These are phyloP conservation scores for Ceraclea dissimilis DNA, from an alignment of 2,888 invertebrate species.

Conservation along the genomic window DNA sequence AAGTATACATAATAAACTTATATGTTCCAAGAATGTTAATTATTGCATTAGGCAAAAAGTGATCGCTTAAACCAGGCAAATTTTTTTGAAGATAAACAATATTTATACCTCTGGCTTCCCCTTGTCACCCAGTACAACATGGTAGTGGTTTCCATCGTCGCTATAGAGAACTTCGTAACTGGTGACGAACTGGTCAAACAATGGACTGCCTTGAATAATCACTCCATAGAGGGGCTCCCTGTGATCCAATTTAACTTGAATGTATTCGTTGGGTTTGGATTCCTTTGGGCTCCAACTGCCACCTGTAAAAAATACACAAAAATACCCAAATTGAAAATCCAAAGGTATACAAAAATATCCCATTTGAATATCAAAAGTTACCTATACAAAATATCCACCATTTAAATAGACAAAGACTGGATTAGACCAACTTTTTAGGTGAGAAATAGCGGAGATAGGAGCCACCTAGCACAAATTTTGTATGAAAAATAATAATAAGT, in stretches of 20 bases:
- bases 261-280: constrained; percentile 56
- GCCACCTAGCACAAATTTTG: too few relatives aligned
- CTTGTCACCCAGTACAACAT: constrained; percentile 48
- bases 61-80: too few relatives aligned
- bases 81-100: too few relatives aligned
- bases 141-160: constrained; percentile 54
- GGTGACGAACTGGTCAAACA: constrained; percentile 66
- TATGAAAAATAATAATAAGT: too few relatives aligned
- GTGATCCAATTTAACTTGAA: constrained; percentile 59
- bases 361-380: too few relatives aligned
- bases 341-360: not conserved
- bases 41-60: too few relatives aligned
- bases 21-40: too few relatives aligned
- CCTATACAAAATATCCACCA: too few relatives aligned
- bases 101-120: constrained; percentile 49
- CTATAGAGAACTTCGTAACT: constrained; percentile 68
- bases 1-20: too few relatives aligned
- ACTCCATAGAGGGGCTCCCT: constrained; percentile 68
- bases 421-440: too few relatives aligned
- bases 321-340: not conserved
- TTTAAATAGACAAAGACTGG: too few relatives aligned
- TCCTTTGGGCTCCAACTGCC: constrained; percentile 64
- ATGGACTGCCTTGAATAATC: constrained; percentile 60
- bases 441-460: too few relatives aligned
- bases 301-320: constrained; percentile 33